These are phyloP conservation scores for Oxyura jamaicensis DNA, from an alignment of 2,113 vertebrate species.

Conservation along the genomic window DNA sequence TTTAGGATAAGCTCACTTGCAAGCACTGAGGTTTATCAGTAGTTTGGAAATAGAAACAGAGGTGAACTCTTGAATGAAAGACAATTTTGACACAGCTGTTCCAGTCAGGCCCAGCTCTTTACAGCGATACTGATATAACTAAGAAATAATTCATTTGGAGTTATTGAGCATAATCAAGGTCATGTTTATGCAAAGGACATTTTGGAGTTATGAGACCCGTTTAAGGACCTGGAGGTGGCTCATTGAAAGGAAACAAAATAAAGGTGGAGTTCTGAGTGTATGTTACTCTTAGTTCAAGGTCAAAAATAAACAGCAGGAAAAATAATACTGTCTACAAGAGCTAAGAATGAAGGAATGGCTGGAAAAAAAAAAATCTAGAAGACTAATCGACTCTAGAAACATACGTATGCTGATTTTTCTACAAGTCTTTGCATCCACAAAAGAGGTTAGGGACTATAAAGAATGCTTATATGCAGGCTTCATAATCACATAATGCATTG, in stretches of 20 bases:
- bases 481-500: neutral
- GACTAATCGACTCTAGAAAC: neutral
- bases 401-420: neutral
- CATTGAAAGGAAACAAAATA: neutral
- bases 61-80: neutral
- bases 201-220: neutral
- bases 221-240: neutral
- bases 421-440: neutral
- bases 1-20: neutral
- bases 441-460: neutral
- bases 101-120: neutral
- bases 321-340: neutral
- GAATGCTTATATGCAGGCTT: neutral
- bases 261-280: neutral
- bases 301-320: no score
- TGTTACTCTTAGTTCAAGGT: neutral
- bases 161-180: neutral
- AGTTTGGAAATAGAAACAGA: neutral
- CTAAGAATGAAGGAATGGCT: neutral
- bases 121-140: neutral
- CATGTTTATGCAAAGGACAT: neutral
- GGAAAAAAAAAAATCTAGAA: neutral
- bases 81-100: neutral
- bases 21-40: neutral
- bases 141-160: neutral